phyloP scores from a whole-genome alignment of 2,113 vertebrate species.

The Brachionichthys hirsutus region DNA sequence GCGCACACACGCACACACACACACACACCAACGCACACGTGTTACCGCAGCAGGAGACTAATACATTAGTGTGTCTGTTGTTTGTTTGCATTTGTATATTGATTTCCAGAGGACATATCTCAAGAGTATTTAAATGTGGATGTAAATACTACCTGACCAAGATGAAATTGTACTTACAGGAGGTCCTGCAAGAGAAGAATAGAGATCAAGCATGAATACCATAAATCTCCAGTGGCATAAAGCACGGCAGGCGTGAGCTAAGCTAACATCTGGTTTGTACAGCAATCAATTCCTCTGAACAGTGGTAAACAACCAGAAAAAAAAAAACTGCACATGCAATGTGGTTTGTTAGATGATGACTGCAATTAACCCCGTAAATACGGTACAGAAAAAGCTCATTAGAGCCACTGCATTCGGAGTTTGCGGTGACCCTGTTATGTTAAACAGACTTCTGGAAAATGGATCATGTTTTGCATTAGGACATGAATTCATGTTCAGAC shows the following conservation, averaged over 20 bases:
- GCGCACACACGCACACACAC: too few relatives aligned
- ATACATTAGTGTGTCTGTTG: too few relatives aligned
- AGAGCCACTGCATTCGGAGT: conserved; percentile 47
- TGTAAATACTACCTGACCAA: conserved; percentile 65
- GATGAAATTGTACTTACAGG: conserved; percentile 86
- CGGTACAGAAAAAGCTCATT: conserved; percentile 64
- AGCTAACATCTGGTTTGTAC: conserved; percentile 35
- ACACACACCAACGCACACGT: too few relatives aligned
- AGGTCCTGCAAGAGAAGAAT: conserved; percentile 87
- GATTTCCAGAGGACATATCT: too few relatives aligned
- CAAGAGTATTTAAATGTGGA: background rate
- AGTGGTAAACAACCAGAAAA: conserved; percentile 11
- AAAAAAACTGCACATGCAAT: conserved; percentile 45
- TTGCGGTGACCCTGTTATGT: conserved; percentile 55
- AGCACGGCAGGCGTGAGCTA: conserved; percentile 17
- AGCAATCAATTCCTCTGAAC: conserved; percentile 44
- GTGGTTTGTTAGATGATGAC: conserved; percentile 56
- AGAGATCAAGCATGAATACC: conserved; percentile 48
- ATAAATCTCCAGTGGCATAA: conserved; percentile 14
- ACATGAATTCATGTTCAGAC: conserved; percentile 53
- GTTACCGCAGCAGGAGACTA: too few relatives aligned
- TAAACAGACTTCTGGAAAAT: conserved; percentile 64
- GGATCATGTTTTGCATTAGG: conserved; percentile 56
- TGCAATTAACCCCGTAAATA: conserved; percentile 60
- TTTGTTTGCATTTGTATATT: background rate